Percentiles rank a stretch among this genome's conserved stretches.
Evolutionary conservation across 1,140 invertebrate genomes (phyloP).

Genomic region (Trigoniulus corallinus): DNA sequence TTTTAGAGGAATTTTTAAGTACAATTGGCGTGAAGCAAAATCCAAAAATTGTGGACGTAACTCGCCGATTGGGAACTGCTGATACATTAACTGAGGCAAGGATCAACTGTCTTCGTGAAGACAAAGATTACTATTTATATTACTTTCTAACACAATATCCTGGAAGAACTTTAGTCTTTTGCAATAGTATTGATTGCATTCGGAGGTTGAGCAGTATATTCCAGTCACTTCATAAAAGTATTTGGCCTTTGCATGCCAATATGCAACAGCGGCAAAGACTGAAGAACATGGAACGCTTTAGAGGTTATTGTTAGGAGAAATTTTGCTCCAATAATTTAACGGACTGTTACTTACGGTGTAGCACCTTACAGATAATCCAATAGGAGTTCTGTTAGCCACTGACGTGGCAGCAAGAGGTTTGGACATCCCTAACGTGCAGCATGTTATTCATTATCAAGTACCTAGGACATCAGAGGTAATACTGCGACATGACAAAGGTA

Average conservation of each 20-base stretch:
- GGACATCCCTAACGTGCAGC: slow-evolving; percentile 84
- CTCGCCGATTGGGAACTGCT: slow-evolving; percentile 49
- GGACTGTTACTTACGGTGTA: neutral
- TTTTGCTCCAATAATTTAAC: too few relatives aligned
- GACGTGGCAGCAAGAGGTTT: slow-evolving; percentile 94
- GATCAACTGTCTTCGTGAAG: slow-evolving; percentile 49
- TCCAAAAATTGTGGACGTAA: slow-evolving; percentile 87
- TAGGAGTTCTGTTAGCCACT: slow-evolving; percentile 77
- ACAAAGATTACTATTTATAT: slow-evolving; percentile 86
- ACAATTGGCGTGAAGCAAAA: slow-evolving; percentile 59
- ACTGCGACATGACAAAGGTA: neutral
- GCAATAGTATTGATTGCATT: slow-evolving; percentile 90
- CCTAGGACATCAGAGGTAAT: slow-evolving; percentile 76
- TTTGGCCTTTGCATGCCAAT: slow-evolving; percentile 75
- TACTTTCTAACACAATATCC: slow-evolving; percentile 72
- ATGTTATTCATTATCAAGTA: slow-evolving; percentile 96
- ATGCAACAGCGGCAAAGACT: slow-evolving; percentile 90
- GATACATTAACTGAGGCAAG: slow-evolving; percentile 63
- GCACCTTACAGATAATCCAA: slow-evolving; percentile 12
- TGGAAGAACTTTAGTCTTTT: slow-evolving; percentile 88
- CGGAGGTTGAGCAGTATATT: slow-evolving; percentile 66
- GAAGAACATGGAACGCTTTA: slow-evolving; percentile 85
- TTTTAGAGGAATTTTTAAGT: slow-evolving; percentile 26
- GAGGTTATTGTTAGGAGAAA: slow-evolving; percentile 48
- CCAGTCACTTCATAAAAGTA: slow-evolving; percentile 51